A percentile compares a stretch with the other conserved stretches of the same genome.
Evolutionary conservation across 2,113 vertebrate genomes (phyloP).

Genomic region (Cisticola juncidis): DNA sequence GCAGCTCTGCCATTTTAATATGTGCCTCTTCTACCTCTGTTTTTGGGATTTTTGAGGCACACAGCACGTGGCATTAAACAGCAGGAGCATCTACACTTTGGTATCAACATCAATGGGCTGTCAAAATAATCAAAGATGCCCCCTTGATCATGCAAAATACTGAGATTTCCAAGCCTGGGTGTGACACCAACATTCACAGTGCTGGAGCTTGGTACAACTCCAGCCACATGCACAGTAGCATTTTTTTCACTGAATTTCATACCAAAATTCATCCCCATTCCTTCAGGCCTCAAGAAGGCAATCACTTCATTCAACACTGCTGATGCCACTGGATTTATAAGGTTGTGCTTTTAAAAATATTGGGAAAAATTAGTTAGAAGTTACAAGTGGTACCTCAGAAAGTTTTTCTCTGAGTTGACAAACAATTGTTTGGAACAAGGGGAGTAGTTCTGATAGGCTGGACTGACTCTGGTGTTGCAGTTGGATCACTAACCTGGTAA

Average conservation of each 20-base stretch:
- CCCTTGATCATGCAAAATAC: background rate
- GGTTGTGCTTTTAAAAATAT: background rate
- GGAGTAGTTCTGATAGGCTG: background rate
- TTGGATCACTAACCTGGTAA: background rate
- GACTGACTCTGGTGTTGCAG: background rate
- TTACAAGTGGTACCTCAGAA: background rate
- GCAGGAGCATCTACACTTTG: background rate
- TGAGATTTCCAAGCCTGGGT: background rate
- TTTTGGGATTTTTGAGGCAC: background rate
- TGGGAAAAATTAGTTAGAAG: background rate
- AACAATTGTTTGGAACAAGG: background rate
- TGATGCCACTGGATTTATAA: background rate
- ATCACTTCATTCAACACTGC: background rate
- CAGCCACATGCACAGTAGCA: background rate
- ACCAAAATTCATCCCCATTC: background rate
- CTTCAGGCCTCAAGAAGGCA: background rate
- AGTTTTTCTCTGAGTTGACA: background rate
- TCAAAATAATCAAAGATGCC: background rate
- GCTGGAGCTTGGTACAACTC: background rate
- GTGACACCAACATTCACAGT: background rate
- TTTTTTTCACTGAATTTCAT: background rate
- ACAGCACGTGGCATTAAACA: background rate
- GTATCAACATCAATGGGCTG: background rate
- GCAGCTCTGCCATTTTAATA: background rate
- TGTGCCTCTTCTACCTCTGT: background rate